Conservation (phyloP, 2,888 invertebrate genomes). For the Schizaphis graminum region DNA sequence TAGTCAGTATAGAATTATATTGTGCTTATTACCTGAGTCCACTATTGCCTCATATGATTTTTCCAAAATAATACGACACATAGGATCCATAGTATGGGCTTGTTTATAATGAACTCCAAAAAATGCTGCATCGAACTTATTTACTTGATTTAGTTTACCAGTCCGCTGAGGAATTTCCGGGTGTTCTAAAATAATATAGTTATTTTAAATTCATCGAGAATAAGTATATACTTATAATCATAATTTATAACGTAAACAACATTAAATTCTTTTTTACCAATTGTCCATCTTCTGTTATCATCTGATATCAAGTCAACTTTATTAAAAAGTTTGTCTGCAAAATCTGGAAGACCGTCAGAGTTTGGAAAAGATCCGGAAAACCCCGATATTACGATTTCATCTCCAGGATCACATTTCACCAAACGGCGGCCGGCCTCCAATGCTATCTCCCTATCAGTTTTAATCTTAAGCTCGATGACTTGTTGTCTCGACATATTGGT, state of each 20-base stretch:
- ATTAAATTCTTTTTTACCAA: conserved; percentile 68
- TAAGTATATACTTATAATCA: background rate
- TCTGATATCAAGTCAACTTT: conserved; percentile 80
- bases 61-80: conserved; percentile 83
- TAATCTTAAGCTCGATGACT: conserved; percentile 61
- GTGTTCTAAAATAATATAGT: conserved; percentile 70
- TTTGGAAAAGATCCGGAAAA: conserved; percentile 83
- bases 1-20: too few relatives aligned
- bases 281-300: conserved; percentile 72
- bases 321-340: conserved; percentile 80
- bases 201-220: background rate
- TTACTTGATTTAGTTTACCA: conserved; percentile 80
- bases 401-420: conserved; percentile 75
- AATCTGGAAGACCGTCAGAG: conserved; percentile 80
- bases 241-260: background rate
- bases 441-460: conserved; percentile 65
- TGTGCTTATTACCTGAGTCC: conserved; percentile 75
- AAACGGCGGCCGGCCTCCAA: conserved; percentile 73
- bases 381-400: conserved; percentile 79
- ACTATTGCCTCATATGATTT: conserved; percentile 83
- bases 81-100: conserved; percentile 83
- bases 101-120: conserved; percentile 84
- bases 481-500: conserved; percentile 62
- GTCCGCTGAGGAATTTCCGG: conserved; percentile 82
- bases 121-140: conserved; percentile 83